Evolutionary conservation across 2,888 invertebrate species (phyloP), one percentile per base, ranked within the genome.

Genomic region (Apodemia zela): DNA sequence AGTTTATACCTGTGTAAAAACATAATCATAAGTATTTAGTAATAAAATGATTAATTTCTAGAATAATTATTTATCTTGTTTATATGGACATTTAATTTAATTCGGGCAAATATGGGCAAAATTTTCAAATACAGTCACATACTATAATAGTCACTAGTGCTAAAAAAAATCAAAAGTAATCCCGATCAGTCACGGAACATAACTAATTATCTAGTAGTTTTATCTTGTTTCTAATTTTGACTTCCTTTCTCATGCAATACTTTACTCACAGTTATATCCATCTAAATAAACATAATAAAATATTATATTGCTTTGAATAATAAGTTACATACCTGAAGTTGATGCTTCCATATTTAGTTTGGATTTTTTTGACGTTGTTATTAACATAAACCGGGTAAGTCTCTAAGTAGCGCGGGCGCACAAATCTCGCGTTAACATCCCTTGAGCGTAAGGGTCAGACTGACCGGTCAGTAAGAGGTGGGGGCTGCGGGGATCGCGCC

Each of bases 31-130:
- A 25, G 51, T 51, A 51, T 51, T 51, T 11, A 51, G 21, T 21
- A 21, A 21, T 17, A 51, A 51, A 51, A 51, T 13, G 13, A 18
- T 51, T 51, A 51, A 51, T 51, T 51, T 51, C 1, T 51, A 25
- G 25, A 21, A 51, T 51, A 21, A 25, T 25, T 18, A 51, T 21
- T 45, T 17, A 51, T 11, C 51, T 51, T 17, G 49, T 49, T 49
- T 51, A 51, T 51, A 21, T 21, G 21, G 25, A 51, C 51, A 51
- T 51, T 51, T 51, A 51, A 21, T 51, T 51, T 51, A 51, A 51
- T 51, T 51, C 51, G 51, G 51, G 51, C 25, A 51, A 51, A 51
- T 21, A 51, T 51, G 51, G 51, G 51, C 51, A 51, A 51, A 25
- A 4, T 21, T 21, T 51, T 51, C 7, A 51, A 51, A 51, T 51